Conservation (phyloP, 1,140 invertebrate genomes). For the Anoplophora glabripennis region DNA sequence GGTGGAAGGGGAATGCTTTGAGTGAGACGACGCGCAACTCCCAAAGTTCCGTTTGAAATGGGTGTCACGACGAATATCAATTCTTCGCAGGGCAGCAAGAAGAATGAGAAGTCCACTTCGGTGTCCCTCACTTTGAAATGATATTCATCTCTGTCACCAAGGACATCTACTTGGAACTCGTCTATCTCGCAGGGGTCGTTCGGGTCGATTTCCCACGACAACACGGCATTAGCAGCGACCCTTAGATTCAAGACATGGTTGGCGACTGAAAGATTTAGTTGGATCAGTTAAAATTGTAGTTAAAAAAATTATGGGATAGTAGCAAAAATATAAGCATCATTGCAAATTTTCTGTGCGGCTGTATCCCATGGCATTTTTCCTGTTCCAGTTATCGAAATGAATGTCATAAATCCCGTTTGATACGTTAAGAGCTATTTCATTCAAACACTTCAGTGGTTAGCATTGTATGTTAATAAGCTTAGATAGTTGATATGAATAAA, state of each 20-base stretch:
- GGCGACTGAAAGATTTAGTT: slow-evolving; percentile 1
- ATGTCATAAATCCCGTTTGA: slow-evolving; percentile 2
- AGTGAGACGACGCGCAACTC: too few relatives aligned
- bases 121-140: background rate
- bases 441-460: slow-evolving; percentile 3
- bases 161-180: background rate
- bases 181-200: background rate
- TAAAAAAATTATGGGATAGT: background rate
- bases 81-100: slow-evolving; percentile 8
- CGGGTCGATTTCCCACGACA: slow-evolving; percentile 4
- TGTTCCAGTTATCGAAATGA: slow-evolving; percentile 8
- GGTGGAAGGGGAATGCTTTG: too few relatives aligned
- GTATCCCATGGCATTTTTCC: too few relatives aligned
- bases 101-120: background rate
- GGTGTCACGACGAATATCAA: slow-evolving; percentile 5
- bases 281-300: background rate
- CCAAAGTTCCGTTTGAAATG: too few relatives aligned
- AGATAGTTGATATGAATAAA: background rate
- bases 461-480: slow-evolving; percentile 9
- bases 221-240: background rate
- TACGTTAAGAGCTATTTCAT: background rate
- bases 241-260: background rate
- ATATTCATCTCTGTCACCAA: background rate
- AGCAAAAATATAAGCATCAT: too few relatives aligned
- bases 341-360: too few relatives aligned